Base-by-base conservation (phyloP, 2,113 vertebrate genomes). In the Turdus rufiventris region DNA sequence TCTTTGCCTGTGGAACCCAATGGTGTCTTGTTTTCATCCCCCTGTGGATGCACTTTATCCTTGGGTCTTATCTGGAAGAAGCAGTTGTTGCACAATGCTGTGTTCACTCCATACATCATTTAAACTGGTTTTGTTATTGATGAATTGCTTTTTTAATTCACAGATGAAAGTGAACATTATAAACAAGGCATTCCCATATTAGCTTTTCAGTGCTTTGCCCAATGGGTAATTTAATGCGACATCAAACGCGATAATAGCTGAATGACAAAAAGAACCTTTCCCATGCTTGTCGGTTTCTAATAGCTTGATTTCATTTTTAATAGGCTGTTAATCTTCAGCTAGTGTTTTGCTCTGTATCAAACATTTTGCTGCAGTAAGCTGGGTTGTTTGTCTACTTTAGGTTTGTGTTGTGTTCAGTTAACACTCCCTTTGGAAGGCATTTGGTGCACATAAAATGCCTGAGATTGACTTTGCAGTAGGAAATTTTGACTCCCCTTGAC, bases 281-380 rank as follows among this genome's bases (percentile, higher is more conserved):
- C 56, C 78, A 38, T 96, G 68, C 71, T 92, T 77, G 53, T 91
- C 95, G 81, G 77, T 88, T 96, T 95, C 83, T 94, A 95, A 92
- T 88, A 94, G 94, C 96, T 96, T 94, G 85, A 89, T 96, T 97
- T 95, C 88, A 96, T 80, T 97, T 97, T 96, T 85, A 96, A 96
- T 96, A 94, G 71, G 83, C 94, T 95, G 86, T 80, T 93, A 97
- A 95, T 96, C 95, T 88, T 88, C 43, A 91, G 82, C 93, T 91
- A 74, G 70, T 87, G 66, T 94, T 97, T 97, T 97, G 36, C 91
- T 93, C 74, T 85, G 90, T 85, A 95, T 94, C 89, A 96, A 63
- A 78, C 19, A 10, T 91, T 95, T 97, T 93, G 50, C 92, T 96
- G 78, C 94, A 93, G 94, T 88, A 89, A 94, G 53, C 54, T 45